phyloP scores from a whole-genome alignment of 1,140 invertebrate species.

The Panagrolaimus sp. region DNA sequence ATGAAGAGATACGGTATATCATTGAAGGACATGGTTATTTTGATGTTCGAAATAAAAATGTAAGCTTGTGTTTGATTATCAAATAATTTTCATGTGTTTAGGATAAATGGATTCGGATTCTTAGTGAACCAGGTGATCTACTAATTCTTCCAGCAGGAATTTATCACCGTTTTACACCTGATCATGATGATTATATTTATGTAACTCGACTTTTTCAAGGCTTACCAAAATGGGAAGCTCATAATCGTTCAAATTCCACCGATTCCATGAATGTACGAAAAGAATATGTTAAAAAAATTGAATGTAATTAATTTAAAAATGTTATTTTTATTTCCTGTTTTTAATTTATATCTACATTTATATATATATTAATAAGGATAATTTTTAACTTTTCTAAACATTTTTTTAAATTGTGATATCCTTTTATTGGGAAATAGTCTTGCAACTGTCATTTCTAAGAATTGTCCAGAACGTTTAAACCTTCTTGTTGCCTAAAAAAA shows the following conservation, averaged over 20 bases:
- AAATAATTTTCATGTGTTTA: conserved; percentile 14
- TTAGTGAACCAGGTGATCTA: conserved; percentile 76
- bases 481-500: conserved; percentile 47
- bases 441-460: conserved; percentile 57
- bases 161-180: conserved; percentile 93
- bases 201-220: conserved; percentile 81
- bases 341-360: background rate
- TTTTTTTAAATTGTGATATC: conserved; percentile 57
- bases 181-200: conserved; percentile 77
- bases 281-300: conserved; percentile 4
- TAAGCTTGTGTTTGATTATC: conserved; percentile 2
- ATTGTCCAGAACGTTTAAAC: conserved; percentile 50
- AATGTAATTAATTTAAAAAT: background rate
- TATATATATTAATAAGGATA: conserved; percentile 45
- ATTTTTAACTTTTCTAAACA: conserved; percentile 54
- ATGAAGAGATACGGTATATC: conserved; percentile 89
- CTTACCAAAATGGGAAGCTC: conserved; percentile 81
- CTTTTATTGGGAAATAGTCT: conserved; percentile 52
- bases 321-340: background rate
- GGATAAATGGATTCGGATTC: conserved; percentile 84
- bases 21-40: conserved; percentile 86
- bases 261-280: conserved; percentile 34
- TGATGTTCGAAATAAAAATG: conserved; percentile 80
- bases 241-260: conserved; percentile 74
- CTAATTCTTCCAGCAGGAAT: conserved; percentile 89